Percentiles rank a stretch among this genome's conserved stretches.
phyloP scores from a whole-genome alignment of 1,140 invertebrate species.

The Drosophila asahinai region DNA sequence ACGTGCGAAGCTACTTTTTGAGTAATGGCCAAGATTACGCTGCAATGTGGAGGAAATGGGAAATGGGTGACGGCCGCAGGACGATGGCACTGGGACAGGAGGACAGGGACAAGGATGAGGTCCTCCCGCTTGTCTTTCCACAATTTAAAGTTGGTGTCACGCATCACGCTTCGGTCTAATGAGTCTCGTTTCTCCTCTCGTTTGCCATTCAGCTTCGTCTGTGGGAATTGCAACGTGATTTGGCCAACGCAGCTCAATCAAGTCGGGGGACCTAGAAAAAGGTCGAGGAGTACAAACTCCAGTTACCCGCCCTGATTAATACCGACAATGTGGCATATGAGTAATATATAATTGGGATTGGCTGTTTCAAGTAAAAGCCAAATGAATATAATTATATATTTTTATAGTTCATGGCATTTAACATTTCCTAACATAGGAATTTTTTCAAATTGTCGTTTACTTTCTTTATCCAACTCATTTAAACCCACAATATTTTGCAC shows the following conservation, averaged over 20 bases:
- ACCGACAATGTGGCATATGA: slow-evolving; percentile 53
- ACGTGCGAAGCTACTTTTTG: slow-evolving; percentile 78
- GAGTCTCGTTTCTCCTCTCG: slow-evolving; percentile 65
- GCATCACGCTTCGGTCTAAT: slow-evolving; percentile 76
- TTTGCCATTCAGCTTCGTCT: slow-evolving; percentile 40
- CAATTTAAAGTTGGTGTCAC: slow-evolving; percentile 81
- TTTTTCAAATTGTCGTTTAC: too few relatives aligned
- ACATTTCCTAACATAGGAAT: too few relatives aligned
- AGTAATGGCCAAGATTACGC: slow-evolving; percentile 79
- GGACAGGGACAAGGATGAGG: slow-evolving; percentile 2
- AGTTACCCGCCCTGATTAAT: slow-evolving; percentile 34
- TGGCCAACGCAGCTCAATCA: slow-evolving; percentile 67
- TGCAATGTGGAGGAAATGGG: slow-evolving; percentile 57
- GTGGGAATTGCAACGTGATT: slow-evolving; percentile 76
- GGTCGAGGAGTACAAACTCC: not conserved
- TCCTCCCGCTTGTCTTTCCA: slow-evolving; percentile 53
- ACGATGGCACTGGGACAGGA: not conserved
- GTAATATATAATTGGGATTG: slow-evolving; percentile 55
- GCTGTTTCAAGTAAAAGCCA: slow-evolving; percentile 1
- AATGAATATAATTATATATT: not conserved
- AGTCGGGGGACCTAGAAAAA: not conserved
- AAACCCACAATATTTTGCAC: slow-evolving; percentile 2
- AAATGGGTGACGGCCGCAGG: slow-evolving; percentile 26
- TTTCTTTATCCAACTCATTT: not conserved
- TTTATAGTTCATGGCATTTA: too few relatives aligned